Conservation (phyloP, 2,888 invertebrate species). For the Auanema freiburgensis region DNA sequence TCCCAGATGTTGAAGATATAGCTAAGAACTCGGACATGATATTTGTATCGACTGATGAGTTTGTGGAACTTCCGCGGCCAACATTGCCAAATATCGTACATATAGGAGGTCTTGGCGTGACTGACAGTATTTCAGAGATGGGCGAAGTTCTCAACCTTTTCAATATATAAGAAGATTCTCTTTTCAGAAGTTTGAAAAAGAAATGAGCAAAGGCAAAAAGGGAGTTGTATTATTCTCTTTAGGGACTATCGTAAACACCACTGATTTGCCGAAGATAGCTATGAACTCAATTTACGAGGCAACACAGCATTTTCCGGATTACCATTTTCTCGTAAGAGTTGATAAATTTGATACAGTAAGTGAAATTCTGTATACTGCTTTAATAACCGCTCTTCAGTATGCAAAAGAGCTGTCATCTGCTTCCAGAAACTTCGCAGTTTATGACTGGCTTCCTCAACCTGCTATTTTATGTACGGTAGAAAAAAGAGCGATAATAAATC, state of each 20-base stretch:
- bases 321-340: conserved; percentile 47
- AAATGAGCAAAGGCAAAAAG: conserved; percentile 35
- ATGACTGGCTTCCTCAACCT: conserved; percentile 44
- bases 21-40: conserved; percentile 42
- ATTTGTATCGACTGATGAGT: conserved; percentile 48
- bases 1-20: conserved; percentile 34
- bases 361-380: background rate
- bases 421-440: conserved; percentile 31
- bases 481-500: background rate
- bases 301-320: conserved; percentile 35
- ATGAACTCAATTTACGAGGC: conserved; percentile 38
- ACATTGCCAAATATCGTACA: conserved; percentile 41
- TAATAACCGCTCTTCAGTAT: conserved; percentile 6
- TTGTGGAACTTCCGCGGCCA: conserved; percentile 48
- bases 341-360: conserved; percentile 37
- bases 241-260: conserved; percentile 46
- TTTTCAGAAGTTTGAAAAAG: conserved; percentile 24
- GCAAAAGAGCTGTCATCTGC: conserved; percentile 16
- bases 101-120: conserved; percentile 42
- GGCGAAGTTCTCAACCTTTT: background rate
- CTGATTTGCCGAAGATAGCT: conserved; percentile 30
- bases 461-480: conserved; percentile 27
- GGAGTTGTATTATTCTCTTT: conserved; percentile 46
- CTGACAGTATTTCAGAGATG: background rate
- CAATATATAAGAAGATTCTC: background rate